Percentiles rank a stretch among this genome's conserved stretches.
Evolutionary conservation across 2,113 vertebrate genomes (phyloP).

Genomic region (Tursiops truncatus): DNA sequence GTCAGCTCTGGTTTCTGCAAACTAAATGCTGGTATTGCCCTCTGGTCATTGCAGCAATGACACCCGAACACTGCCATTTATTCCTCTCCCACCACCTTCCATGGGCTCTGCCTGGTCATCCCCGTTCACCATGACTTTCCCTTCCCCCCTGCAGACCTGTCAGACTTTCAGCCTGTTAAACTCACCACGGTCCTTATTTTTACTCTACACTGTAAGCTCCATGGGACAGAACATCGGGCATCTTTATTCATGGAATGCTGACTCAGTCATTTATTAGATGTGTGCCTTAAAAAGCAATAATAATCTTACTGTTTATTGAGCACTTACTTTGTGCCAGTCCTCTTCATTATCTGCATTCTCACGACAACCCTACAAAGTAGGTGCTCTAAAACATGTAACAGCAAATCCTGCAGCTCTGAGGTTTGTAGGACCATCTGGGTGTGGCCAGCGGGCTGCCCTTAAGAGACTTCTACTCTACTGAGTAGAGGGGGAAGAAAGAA

Average conservation of each 20-base stretch:
- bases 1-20: neutral
- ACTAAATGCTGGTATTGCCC: neutral
- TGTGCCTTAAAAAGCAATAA: neutral
- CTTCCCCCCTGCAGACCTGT: neutral
- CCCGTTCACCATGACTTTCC: neutral
- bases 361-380: neutral
- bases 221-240: neutral
- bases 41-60: neutral
- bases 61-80: neutral
- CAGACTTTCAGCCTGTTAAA: neutral
- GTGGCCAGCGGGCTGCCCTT: neutral
- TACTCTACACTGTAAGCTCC: neutral
- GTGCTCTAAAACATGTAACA: neutral
- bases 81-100: neutral
- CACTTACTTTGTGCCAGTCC: neutral
- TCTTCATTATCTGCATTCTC: neutral
- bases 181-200: neutral
- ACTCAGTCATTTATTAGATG: neutral
- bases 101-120: neutral
- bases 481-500: neutral
- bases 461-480: neutral
- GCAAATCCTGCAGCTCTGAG: neutral
- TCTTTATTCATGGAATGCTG: neutral
- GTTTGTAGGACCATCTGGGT: neutral
- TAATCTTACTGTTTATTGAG: neutral